Evolutionary conservation across 2,888 invertebrate species (phyloP).

Genomic region (Creontiades dilutus): DNA sequence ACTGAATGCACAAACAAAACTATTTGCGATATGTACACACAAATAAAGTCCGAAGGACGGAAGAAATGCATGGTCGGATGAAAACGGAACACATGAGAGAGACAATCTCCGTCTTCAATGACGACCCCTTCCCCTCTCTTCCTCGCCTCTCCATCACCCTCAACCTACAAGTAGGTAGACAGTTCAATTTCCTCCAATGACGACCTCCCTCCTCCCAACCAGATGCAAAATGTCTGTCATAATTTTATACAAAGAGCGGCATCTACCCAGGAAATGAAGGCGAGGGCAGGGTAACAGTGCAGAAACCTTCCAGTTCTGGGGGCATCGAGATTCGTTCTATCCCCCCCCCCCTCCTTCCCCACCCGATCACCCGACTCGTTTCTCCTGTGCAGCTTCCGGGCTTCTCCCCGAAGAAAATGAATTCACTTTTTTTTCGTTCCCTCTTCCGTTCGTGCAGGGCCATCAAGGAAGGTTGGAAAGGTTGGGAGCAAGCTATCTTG

Average conservation of each 20-base stretch:
- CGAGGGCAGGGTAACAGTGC: neutral
- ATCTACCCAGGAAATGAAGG: constrained; percentile 49
- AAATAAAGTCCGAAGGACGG: too few relatives aligned
- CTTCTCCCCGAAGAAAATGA: neutral
- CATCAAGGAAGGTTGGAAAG: too few relatives aligned
- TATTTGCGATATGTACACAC: too few relatives aligned
- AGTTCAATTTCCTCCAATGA: constrained; percentile 53
- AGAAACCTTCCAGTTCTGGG: constrained; percentile 9
- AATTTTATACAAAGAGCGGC: constrained; percentile 36
- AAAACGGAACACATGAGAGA: constrained; percentile 22
- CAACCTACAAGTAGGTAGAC: constrained; percentile 42
- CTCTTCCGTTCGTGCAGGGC: neutral
- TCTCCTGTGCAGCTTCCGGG: constrained; percentile 1
- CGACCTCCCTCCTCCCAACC: neutral
- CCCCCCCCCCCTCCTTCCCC: neutral
- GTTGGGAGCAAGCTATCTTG: too few relatives aligned
- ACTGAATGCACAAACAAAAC: too few relatives aligned
- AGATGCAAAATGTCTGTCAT: constrained; percentile 46
- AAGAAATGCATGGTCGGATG: neutral
- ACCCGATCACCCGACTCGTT: neutral
- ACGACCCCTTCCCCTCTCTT: neutral
- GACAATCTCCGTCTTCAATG: constrained; percentile 12
- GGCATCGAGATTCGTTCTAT: neutral
- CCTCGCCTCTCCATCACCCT: neutral
- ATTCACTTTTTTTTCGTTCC: neutral